Evolutionary conservation across 2,797 vertebrate genomes (phyloP), one percentile per base, ranked within the genome.

Genomic region (Acestrorhynchus altus): DNA sequence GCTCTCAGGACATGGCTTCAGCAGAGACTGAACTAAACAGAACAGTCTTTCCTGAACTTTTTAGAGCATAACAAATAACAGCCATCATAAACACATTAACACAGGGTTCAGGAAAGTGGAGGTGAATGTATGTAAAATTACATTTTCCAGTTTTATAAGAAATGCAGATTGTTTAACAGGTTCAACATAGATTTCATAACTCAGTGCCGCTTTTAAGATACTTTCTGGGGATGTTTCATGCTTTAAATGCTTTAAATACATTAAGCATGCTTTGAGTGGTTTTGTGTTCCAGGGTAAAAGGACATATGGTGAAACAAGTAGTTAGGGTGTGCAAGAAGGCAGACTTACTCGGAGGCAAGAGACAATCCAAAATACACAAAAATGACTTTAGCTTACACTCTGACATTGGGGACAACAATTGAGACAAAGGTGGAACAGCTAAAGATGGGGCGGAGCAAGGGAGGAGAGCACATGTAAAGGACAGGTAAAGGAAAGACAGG

Each of bases 1-100:
- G 74, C 83, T 46, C 80, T 95, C 77, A 94, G 88, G 75, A 87
- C 76, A 5, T 91, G 90, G 92, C 72, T 94, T 44, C 84, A 85
- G 20, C 72, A 88, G 49, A 85, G 85, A 60, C 78, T 80, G 26
- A 66, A 82, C n/a, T 83, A 69, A 83, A 63, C 35, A 26, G 12
- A 35, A 10, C 31, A 35, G 31, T 35, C 2, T 35, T 35, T 35
- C 6, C 31, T 13, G 4, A 40, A 56, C 44, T 40, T 18, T 12
- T 60, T 13, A 56, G 69, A n/a, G n/a, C n/a, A n/a, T n/a, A n/a
- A n/a, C 6, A 49, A 64, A 44, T 57, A 28, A 54, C 20, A 52
- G 57, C 44, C 26, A 7, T 52, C 47, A 35, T 40, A 24, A 9
- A 47, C 10, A 39, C 40, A 39, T 69, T 42, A 59, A 49, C 46